Base-by-base conservation (phyloP, 2,113 vertebrate genomes). In the Neomonachus schauinslandi region DNA sequence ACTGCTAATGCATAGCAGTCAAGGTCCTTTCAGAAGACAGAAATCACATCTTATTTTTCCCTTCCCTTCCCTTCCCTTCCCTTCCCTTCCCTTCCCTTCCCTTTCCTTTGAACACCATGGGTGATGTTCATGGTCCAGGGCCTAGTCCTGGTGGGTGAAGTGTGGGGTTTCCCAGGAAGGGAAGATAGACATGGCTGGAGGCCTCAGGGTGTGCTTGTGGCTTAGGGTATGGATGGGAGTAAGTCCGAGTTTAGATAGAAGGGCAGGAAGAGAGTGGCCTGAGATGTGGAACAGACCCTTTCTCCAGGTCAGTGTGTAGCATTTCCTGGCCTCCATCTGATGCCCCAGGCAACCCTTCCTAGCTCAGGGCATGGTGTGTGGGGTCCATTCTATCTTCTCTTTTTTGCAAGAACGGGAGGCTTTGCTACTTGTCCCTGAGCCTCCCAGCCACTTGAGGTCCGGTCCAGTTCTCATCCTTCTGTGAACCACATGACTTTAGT, bases 191-290 rank as follows among this genome's bases (percentile, higher is more conserved):
- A 2, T 33, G 42, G 12, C 74, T 61, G 11, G 82, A 71, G 53
- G 26, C 63, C 74, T 16, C 2, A 11, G 8, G 2, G 42, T 28
- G 2, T 18, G 10, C 36, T 77, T 95, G 88, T 67, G 31, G 22
- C 12, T 49, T 26, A 1, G 5, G 12, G 57, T 24, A 2, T 42
- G 42, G 26, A 26, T 7, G 14, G 0, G 57, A 13, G 24, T n/a
- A 46, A 26, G 9, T 53, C 81, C 7, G 4, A n/a, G 42, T 79
- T 33, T 19, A 10, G 89, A 39, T 16, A 18, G 26, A 79, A 6
- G 9, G 61, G 39, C 26, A 59, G 61, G 51, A 33, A 74, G 22
- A 69, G 61, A 72, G 3, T 15, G 51, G 33, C 31, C 61, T 67
- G 36, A 59, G 49, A 28, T 77, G 22, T 7, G 6, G n/a, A 94